phyloP scores from a whole-genome alignment of 2,797 vertebrate genomes.

The Chelmon rostratus region DNA sequence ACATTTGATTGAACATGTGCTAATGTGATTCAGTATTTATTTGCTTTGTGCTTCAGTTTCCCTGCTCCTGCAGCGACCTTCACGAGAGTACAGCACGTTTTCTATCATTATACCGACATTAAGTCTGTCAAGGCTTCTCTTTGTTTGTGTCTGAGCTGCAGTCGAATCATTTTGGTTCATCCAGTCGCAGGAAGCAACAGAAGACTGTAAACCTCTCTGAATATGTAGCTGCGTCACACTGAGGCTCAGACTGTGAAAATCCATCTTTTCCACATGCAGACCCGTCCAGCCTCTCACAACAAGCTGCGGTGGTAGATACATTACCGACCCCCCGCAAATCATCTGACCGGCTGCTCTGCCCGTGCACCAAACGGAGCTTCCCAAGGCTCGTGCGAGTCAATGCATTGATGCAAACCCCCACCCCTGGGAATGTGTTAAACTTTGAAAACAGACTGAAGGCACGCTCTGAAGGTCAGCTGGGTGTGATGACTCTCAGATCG shows the following conservation, averaged over 20 bases:
- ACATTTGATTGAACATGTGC: too few relatives aligned
- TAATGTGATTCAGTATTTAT: too few relatives aligned
- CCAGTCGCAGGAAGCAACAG: too few relatives aligned
- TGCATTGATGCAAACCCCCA: constrained; percentile 30
- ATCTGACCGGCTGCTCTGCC: not conserved
- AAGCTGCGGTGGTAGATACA: not conserved
- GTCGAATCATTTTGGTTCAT: too few relatives aligned
- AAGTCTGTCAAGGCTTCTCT: too few relatives aligned
- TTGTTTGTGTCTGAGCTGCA: too few relatives aligned
- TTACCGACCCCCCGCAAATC: constrained; percentile 25
- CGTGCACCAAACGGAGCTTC: not conserved
- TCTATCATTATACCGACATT: too few relatives aligned
- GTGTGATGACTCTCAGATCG: constrained; percentile 12
- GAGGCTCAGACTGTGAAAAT: not conserved
- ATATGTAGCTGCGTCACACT: not conserved
- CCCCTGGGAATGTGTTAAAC: not conserved
- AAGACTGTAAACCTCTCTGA: not conserved
- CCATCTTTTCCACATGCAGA: not conserved
- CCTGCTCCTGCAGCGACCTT: too few relatives aligned
- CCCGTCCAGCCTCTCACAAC: not conserved
- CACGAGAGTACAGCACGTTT: too few relatives aligned
- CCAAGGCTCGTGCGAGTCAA: constrained; percentile 33
- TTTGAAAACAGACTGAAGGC: constrained; percentile 31
- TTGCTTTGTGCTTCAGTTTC: too few relatives aligned
- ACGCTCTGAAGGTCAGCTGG: constrained; percentile 35